Base-by-base conservation (phyloP, 1,140 invertebrate species). In the Macrobrachium rosenbergii region DNA sequence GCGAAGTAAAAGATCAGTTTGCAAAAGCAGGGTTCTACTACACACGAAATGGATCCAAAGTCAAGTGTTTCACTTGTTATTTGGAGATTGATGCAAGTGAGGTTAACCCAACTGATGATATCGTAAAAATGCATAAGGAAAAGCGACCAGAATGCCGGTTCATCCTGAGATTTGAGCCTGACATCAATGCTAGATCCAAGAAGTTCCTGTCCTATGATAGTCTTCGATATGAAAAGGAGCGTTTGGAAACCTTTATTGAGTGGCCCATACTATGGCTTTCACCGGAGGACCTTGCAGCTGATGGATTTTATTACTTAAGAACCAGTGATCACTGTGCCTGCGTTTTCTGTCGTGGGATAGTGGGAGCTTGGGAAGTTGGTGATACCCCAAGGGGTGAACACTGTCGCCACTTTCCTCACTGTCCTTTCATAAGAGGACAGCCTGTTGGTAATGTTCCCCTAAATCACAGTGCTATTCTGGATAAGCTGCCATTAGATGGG, bases 271-370 rank as follows among this genome's bases (percentile, higher is more conserved):
- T 90, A 82, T 93, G 91, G 73, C 93, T 94, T 67, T 93, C 95
- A 17, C 94, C 96, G 0, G 93, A 95, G 91, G 93, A 94, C n/a
- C 92, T 98, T 85, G 97, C 96, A 0, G 93, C 93, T 91, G 95
- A 96, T 89, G 97, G 97, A 10, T 98, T 97, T 92, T 96, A 95
- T 91, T 97, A 95, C 91, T 92, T 95, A 14, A 92, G 93, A 63
- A 88, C 92, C 72, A 91, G 90, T 17, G 95, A 95, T 90, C 92
- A 95, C 91, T 96, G 98, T 0, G 94, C 96, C 89, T 98, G 97
- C 92, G 96, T 95, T 17, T 98, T 95, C 93, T 97, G 96, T 92
- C 93, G 94, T 90, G 96, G 94, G 80, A 92, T 96, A 67, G 93
- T 95, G 90, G 93, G 92, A 89, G 93, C 94, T 90, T 98, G 95